Conservation (phyloP, 2,888 invertebrate species). For the Hydroisotoma schaefferi region DNA sequence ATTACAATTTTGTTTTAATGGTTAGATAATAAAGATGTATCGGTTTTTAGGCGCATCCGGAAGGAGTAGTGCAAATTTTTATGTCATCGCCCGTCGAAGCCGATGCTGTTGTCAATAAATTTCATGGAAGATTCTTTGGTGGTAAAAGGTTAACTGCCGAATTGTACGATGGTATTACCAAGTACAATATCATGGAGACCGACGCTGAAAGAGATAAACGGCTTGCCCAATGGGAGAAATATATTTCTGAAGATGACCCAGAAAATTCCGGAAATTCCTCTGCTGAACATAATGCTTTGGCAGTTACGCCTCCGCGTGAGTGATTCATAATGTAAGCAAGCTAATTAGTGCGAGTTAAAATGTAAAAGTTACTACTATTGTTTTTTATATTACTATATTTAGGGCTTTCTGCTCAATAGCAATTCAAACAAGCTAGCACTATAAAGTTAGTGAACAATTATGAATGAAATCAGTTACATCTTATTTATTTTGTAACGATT, state of each 20-base stretch:
- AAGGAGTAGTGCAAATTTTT: conserved; percentile 88
- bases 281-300: not conserved
- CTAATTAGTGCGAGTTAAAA: not conserved
- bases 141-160: conserved; percentile 64
- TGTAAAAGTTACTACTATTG: not conserved
- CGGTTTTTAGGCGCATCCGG: conserved; percentile 70
- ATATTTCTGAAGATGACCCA: conserved; percentile 62
- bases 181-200: conserved; percentile 85
- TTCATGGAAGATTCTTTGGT: conserved; percentile 88
- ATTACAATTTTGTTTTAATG: not conserved
- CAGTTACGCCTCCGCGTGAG: conserved; percentile 8
- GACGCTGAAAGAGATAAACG: conserved; percentile 78
- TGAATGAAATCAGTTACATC: too few relatives aligned
- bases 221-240: conserved; percentile 82
- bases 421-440: too few relatives aligned
- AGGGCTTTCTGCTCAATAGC: too few relatives aligned
- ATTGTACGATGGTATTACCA: conserved; percentile 58
- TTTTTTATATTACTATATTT: too few relatives aligned
- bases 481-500: too few relatives aligned
- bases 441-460: too few relatives aligned
- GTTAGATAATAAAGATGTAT: not conserved
- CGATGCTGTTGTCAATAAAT: conserved; percentile 78
- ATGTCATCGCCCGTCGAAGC: conserved; percentile 89
- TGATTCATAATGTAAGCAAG: too few relatives aligned
- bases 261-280: not conserved